A percentile compares a stretch with the other conserved stretches of the same genome.
Conservation (phyloP, 2,797 vertebrate species). For the Tarsius wallacei region DNA sequence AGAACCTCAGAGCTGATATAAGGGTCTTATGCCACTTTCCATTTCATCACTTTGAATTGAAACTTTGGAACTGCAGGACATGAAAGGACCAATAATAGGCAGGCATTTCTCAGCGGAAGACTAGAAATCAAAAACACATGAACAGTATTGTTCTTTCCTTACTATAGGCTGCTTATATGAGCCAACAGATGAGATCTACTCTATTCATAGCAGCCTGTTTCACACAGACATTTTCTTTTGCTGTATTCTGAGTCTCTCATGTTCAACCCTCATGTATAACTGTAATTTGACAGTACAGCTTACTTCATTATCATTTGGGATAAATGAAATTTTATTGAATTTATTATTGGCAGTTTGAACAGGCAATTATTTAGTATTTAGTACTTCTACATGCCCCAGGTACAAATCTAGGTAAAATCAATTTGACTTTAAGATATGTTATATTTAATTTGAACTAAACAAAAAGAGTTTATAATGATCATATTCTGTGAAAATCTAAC, state of each 20-base stretch:
- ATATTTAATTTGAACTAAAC: not conserved
- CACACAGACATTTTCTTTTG: not conserved
- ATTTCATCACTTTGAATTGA: conserved; percentile 28
- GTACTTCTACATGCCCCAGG: not conserved
- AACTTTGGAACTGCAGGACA: not conserved
- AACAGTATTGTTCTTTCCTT: not conserved
- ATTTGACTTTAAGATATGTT: conserved; percentile 9
- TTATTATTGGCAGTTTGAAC: not conserved
- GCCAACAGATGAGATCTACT: not conserved
- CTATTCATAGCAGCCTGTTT: not conserved
- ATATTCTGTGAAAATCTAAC: not conserved
- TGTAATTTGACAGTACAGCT: not conserved
- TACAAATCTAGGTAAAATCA: not conserved
- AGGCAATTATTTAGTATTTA: conserved; percentile 12
- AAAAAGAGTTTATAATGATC: not conserved
- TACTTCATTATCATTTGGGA: not conserved
- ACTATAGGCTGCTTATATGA: not conserved
- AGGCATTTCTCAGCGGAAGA: not conserved
- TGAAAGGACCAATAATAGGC: not conserved
- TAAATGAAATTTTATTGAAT: not conserved
- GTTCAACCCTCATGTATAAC: not conserved
- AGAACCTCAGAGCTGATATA: not conserved
- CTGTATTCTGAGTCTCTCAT: not conserved
- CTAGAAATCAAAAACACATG: not conserved
- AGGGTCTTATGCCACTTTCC: not conserved